Conservation (phyloP, 2,113 vertebrate genomes). For the Onychostoma macrolepis region DNA sequence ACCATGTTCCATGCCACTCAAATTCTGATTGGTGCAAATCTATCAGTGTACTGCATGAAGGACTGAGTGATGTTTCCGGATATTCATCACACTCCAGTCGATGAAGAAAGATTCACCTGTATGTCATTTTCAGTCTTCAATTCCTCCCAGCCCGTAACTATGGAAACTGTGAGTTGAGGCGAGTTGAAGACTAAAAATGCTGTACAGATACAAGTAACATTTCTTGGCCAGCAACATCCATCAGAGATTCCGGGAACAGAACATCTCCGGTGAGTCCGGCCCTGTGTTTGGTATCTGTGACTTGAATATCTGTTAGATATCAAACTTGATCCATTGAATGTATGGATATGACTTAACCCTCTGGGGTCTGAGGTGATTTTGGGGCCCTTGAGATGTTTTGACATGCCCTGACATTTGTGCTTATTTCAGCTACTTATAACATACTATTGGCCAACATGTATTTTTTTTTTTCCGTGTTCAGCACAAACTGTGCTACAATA, state of each 20-base stretch:
- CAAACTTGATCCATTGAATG: not conserved
- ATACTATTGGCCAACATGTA: too few species aligned
- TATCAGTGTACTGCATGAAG: not conserved
- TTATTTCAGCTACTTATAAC: too few species aligned
- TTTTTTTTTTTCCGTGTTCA: too few species aligned
- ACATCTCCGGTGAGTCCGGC: constrained; percentile 26
- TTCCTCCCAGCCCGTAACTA: constrained; percentile 84
- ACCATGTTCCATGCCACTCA: not conserved
- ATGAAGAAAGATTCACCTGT: constrained; percentile 74
- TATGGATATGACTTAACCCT: too few species aligned
- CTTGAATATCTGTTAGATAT: not conserved
- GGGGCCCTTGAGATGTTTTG: too few species aligned
- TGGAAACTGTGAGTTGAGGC: constrained; percentile 84
- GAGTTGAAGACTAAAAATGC: constrained; percentile 86
- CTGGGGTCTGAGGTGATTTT: too few species aligned
- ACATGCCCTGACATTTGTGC: too few species aligned
- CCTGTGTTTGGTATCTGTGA: not conserved
- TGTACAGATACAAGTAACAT: constrained; percentile 81
- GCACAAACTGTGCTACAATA: too few species aligned
- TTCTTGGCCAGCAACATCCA: constrained; percentile 55
- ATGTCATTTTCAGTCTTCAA: constrained; percentile 87
- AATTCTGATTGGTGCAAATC: not conserved
- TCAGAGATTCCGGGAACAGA: not conserved
- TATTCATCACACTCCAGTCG: constrained; percentile 19
- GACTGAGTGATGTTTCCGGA: constrained; percentile 23